Evolutionary conservation across 2,113 vertebrate species (phyloP).

Genomic region (Panthera uncia): DNA sequence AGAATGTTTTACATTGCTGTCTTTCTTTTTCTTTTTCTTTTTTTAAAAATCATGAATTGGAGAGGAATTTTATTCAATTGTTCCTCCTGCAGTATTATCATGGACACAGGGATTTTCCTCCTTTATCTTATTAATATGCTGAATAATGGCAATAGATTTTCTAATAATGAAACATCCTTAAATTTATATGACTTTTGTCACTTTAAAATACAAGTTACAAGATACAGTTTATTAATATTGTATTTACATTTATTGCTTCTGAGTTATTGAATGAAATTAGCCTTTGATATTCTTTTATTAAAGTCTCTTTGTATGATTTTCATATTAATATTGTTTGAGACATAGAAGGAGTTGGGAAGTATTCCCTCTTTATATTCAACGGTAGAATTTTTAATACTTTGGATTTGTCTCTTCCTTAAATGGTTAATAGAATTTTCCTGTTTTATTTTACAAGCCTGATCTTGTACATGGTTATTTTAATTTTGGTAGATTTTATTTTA

Average conservation of each 20-base stretch:
- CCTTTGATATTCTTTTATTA: neutral
- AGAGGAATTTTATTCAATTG: neutral
- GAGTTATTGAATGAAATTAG: neutral
- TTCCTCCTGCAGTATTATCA: neutral
- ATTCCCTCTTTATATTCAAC: neutral
- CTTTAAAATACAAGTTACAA: neutral
- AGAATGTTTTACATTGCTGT: neutral
- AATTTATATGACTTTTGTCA: neutral
- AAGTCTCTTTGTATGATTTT: neutral
- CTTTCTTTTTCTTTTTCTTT: neutral
- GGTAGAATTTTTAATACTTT: neutral
- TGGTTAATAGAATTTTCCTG: neutral
- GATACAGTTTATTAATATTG: neutral
- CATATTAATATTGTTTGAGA: neutral
- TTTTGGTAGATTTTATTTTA: neutral
- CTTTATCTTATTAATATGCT: neutral
- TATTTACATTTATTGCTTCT: neutral
- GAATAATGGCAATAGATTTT: neutral
- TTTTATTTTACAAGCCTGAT: neutral
- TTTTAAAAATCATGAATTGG: neutral
- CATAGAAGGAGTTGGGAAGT: neutral
- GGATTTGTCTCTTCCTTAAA: neutral
- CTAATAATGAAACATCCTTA: neutral
- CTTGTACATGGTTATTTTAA: neutral
- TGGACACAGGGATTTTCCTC: neutral